Evolutionary conservation across 1,140 invertebrate genomes (phyloP).

Genomic region (Apolygus lucorum): DNA sequence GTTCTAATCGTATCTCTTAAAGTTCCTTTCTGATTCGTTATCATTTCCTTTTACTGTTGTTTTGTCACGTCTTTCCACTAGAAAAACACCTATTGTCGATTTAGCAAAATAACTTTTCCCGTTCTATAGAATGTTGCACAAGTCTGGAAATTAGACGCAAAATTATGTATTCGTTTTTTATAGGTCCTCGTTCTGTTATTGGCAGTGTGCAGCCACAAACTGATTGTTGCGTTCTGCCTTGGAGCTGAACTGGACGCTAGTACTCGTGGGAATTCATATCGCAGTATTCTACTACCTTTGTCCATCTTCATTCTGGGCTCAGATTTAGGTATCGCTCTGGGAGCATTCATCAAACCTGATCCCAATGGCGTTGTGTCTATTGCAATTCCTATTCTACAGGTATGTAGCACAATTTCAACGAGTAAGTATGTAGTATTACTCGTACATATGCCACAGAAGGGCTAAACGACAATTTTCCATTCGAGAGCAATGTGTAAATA

Average conservation of each 20-base stretch:
- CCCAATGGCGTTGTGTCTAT: background rate
- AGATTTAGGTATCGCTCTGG: conserved; percentile 53
- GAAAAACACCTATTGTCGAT: too few species aligned
- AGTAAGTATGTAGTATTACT: too few species aligned
- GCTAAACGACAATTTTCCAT: too few species aligned
- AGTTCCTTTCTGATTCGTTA: too few species aligned
- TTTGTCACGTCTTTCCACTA: too few species aligned
- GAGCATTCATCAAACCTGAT: conserved; percentile 40
- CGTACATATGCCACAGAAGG: too few species aligned
- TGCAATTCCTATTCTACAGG: conserved; percentile 48
- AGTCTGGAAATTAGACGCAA: too few species aligned
- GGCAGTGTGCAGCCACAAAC: conserved; percentile 65
- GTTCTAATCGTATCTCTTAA: too few species aligned
- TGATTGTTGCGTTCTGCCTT: conserved; percentile 67
- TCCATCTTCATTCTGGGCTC: conserved; percentile 56
- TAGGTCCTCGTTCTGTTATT: conserved; percentile 59
- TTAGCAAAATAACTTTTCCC: too few species aligned
- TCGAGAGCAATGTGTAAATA: too few species aligned
- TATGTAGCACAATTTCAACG: too few species aligned
- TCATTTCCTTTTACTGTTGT: too few species aligned
- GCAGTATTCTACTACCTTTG: conserved; percentile 48
- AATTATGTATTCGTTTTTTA: background rate
- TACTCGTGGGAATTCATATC: background rate
- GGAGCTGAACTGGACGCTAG: conserved; percentile 56
- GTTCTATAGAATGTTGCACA: background rate